Conservation (phyloP, 2,888 invertebrate genomes). For the Urechis unicinctus region DNA sequence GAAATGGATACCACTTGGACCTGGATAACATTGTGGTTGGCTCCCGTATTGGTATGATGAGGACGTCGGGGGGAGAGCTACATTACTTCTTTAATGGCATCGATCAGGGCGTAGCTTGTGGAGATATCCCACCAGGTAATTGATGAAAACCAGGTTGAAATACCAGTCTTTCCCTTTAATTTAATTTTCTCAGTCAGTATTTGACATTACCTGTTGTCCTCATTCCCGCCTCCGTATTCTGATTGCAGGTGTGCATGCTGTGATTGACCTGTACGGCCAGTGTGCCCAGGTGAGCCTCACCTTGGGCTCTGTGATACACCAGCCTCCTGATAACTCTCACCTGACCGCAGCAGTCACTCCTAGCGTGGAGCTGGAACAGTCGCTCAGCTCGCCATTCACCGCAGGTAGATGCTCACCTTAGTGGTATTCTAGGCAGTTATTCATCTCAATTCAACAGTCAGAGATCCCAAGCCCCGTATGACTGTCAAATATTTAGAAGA, state of each 20-base stretch:
- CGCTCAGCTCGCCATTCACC: neutral
- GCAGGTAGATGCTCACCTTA: neutral
- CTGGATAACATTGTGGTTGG: conserved; percentile 74
- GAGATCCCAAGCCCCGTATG: too few species aligned
- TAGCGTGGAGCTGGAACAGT: neutral
- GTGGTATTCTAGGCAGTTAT: neutral
- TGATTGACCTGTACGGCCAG: conserved; percentile 90
- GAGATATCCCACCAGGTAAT: conserved; percentile 39
- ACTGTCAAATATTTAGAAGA: too few species aligned
- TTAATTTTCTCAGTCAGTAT: too few species aligned
- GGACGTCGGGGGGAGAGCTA: conserved; percentile 71
- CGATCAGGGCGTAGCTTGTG: conserved; percentile 45
- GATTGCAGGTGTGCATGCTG: conserved; percentile 71
- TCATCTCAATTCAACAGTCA: neutral
- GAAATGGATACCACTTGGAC: conserved; percentile 78
- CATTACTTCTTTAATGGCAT: conserved; percentile 44
- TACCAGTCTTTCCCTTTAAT: too few species aligned
- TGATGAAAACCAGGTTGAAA: too few species aligned
- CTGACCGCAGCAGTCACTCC: neutral
- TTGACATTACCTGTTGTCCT: too few species aligned
- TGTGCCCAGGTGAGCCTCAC: conserved; percentile 86
- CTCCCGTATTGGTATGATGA: conserved; percentile 79
- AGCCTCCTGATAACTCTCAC: too few species aligned
- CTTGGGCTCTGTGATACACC: conserved; percentile 33
- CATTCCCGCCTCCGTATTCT: too few species aligned